These are phyloP conservation scores for Enteromius viviparus DNA, from an alignment of 2,797 vertebrate species.

Conservation along the genomic window DNA sequence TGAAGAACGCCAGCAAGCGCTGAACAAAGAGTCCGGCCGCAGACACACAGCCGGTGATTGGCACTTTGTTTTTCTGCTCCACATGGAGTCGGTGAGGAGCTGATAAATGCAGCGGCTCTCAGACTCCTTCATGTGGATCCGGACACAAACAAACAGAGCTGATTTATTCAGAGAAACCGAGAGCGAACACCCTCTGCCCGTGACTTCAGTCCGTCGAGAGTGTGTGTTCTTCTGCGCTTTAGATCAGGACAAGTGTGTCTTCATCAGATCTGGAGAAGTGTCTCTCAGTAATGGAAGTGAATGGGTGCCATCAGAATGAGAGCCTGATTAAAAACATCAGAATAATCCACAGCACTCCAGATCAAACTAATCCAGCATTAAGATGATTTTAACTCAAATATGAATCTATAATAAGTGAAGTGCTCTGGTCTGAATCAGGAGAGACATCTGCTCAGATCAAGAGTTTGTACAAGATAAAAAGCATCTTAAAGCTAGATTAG, in stretches of 20 bases:
- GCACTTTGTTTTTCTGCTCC: slow-evolving; percentile 50
- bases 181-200: not conserved
- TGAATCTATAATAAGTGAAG: too few species aligned
- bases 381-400: too few species aligned
- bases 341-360: too few species aligned
- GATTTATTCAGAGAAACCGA: slow-evolving; percentile 24
- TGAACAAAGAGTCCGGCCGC: slow-evolving; percentile 6
- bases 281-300: not conserved
- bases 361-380: too few species aligned
- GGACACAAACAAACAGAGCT: slow-evolving; percentile 4
- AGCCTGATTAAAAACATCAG: too few species aligned
- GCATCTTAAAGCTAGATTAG: too few species aligned
- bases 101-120: slow-evolving; percentile 14
- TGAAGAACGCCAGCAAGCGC: slow-evolving; percentile 37
- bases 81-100: slow-evolving; percentile 21
- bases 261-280: not conserved
- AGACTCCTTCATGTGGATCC: slow-evolving; percentile 36
- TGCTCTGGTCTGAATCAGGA: too few species aligned
- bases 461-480: too few species aligned
- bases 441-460: too few species aligned
- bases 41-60: slow-evolving; percentile 36
- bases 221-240: not conserved
- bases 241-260: not conserved
- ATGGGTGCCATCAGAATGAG: too few species aligned
- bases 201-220: not conserved